Base-by-base conservation (phyloP, 2,888 invertebrate species). In the Trilocha varians region DNA sequence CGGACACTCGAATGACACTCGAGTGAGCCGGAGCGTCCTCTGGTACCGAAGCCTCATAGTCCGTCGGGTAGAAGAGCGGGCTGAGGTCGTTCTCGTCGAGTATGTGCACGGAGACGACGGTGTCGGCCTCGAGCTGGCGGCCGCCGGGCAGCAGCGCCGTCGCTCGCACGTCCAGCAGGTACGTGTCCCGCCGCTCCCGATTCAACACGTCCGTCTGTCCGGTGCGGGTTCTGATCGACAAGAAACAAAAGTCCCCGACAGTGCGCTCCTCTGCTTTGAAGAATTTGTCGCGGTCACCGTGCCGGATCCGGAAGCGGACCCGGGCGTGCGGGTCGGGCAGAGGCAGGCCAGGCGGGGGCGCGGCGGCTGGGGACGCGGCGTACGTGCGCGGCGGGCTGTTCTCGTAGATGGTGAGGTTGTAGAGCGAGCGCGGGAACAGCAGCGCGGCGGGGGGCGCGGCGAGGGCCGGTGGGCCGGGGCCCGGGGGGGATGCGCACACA, bases 161-260 rank as follows among this genome's bases (percentile, higher is more conserved):
- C 79, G 55, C 91, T 87, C 52, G 90, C 50, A 98, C 89, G 57
- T 91, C 91, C 34, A 98, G 87, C 40, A 90, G 87, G 82, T 96
- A 98, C 45, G 89, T 87, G 64, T 96, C 95, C 54, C 92, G 91
- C 41, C 97, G 90, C 77, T 99, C 99, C 48, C 99, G 90, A 80
- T 99, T 99, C 46, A 99, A 86, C 52, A 97, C 95, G 60, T 95
- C 93, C 50, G 93, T 91, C 67, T 91, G 91, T 35, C 94, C 94
- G 45, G 97, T 94, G 67, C 95, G 90, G 50, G 96, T 97, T 61
- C 98, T 89, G 46, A 99, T 90, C 42, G 93, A 88, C 41, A 98
- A 88, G 78, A 99, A 99, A 73, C 95, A 96, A 85, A 98, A 97
- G 82, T 98, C 97, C 33, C 98, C 98, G 41, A 98, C 93, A 46